Percentiles rank a stretch among this genome's conserved stretches.
phyloP scores from a whole-genome alignment of 2,797 vertebrate species.

The Pseudochirops corinnae region DNA sequence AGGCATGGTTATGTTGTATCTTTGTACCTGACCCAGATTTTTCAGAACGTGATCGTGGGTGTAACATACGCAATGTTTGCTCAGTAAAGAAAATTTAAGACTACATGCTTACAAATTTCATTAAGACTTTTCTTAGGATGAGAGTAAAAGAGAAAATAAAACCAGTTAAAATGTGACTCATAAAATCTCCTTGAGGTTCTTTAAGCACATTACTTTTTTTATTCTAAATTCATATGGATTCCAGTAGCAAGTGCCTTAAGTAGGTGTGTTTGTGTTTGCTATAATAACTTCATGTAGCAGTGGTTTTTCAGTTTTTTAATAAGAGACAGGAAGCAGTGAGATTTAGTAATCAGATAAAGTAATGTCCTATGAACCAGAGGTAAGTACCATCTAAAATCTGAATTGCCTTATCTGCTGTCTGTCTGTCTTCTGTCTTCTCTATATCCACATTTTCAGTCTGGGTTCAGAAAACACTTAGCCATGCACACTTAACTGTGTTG shows the following conservation, averaged over 20 bases:
- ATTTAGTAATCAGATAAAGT: neutral
- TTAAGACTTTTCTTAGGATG: neutral
- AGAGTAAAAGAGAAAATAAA: conserved; percentile 65
- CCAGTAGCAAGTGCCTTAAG: neutral
- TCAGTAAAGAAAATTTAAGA: neutral
- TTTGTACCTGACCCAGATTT: neutral
- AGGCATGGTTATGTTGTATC: neutral
- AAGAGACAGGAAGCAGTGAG: neutral
- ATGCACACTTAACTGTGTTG: neutral
- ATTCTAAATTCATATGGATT: conserved; percentile 24
- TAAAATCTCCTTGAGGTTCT: conserved; percentile 24
- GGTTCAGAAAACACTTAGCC: neutral
- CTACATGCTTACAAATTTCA: neutral
- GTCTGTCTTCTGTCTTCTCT: neutral
- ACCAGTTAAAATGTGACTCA: conserved; percentile 39
- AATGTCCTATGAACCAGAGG: conserved; percentile 43
- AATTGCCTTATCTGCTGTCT: neutral
- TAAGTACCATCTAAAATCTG: neutral
- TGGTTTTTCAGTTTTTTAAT: neutral
- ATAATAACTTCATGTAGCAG: neutral
- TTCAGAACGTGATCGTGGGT: neutral
- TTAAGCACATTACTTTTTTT: neutral
- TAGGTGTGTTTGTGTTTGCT: neutral
- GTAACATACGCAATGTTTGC: fast-evolving
- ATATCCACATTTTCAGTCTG: neutral